Evolutionary conservation across 1,140 invertebrate genomes (phyloP).

Genomic region (Pissodes strobi): DNA sequence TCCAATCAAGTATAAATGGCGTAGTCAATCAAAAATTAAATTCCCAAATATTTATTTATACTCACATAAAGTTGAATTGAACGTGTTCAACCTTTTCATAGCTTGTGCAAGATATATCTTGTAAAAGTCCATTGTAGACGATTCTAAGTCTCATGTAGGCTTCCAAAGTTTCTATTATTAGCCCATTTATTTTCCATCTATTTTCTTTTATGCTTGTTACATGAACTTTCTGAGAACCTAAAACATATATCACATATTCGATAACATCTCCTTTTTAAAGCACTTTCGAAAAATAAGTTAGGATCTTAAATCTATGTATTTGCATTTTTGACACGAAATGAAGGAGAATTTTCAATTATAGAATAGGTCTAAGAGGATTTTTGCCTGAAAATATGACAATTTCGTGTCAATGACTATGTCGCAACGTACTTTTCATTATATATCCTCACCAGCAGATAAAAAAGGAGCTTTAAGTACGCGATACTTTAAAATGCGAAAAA

Average conservation of each 20-base stretch:
- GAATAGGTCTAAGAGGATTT: no score
- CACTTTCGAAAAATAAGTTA: background rate
- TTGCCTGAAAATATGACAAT: no score
- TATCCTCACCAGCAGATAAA: no score
- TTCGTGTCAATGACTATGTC: no score
- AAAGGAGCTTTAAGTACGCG: no score
- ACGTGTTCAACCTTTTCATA: constrained; percentile 42
- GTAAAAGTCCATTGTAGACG: constrained; percentile 47
- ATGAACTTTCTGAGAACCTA: constrained; percentile 29
- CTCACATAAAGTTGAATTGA: constrained; percentile 51
- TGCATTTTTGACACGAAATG: no score
- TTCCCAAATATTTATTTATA: background rate
- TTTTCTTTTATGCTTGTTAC: constrained; percentile 33
- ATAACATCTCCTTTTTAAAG: background rate
- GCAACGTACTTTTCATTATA: no score
- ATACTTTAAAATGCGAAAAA: no score
- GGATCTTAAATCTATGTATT: no score
- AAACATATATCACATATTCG: background rate
- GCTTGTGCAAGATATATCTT: constrained; percentile 27
- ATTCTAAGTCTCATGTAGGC: constrained; percentile 43
- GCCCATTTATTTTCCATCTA: constrained; percentile 43
- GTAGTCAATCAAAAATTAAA: no score
- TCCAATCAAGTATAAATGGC: no score
- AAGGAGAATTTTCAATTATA: no score
- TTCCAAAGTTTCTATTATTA: constrained; percentile 45